phyloP scores from a whole-genome alignment of 1,140 invertebrate species.

The Ptiloglossa arizonensis region DNA sequence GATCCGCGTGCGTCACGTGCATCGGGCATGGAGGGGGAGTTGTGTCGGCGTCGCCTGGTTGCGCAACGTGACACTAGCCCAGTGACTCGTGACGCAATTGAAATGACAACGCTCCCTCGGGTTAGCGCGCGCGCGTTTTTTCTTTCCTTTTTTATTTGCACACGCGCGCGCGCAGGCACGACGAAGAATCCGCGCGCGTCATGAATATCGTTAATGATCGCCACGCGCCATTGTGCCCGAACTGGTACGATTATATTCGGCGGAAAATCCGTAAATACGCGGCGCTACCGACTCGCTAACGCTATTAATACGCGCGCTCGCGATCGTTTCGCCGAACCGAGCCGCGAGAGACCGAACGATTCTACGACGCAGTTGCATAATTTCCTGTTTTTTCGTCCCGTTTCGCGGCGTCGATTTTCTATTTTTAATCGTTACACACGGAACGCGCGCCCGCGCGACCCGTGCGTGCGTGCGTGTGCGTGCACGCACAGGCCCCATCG shows the following conservation, averaged over 20 bases:
- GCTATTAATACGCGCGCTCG: constrained; percentile 28
- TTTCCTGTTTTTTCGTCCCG: not conserved
- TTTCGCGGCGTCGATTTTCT: not conserved
- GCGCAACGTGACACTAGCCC: constrained; percentile 33
- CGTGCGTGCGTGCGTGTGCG: not conserved
- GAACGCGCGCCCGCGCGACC: too few relatives aligned
- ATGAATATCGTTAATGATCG: too few relatives aligned
- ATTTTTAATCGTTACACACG: not conserved
- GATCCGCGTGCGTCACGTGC: constrained; percentile 33
- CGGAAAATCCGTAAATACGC: constrained; percentile 17
- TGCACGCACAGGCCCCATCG: not conserved
- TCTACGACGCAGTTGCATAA: constrained; percentile 20
- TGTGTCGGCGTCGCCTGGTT: constrained; percentile 9
- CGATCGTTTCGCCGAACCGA: constrained; percentile 6
- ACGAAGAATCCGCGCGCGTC: too few relatives aligned
- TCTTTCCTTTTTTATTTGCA: too few relatives aligned
- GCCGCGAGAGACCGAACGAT: constrained; percentile 24
- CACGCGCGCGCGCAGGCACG: too few relatives aligned
- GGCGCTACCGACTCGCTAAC: not conserved
- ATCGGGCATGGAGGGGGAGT: not conserved
- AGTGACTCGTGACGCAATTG: constrained; percentile 24
- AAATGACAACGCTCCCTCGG: not conserved
- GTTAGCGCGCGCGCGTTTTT: not conserved
- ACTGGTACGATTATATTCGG: constrained; percentile 4
- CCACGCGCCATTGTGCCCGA: not conserved